phyloP scores from a whole-genome alignment of 37 sponge, comb jelly and placozoan genomes.

The Halisarca cf. caerulea region DNA sequence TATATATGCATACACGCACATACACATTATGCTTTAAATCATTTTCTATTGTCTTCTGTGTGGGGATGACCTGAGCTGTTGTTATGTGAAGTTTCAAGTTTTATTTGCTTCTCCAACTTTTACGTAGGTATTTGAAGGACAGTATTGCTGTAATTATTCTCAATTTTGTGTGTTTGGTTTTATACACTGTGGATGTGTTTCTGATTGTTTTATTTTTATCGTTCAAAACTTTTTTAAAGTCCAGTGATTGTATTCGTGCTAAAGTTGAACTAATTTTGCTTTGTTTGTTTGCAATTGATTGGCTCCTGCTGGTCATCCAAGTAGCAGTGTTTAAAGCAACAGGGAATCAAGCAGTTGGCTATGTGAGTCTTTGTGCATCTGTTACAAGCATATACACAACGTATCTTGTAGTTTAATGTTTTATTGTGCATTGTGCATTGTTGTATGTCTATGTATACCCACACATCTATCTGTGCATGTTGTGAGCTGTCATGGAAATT shows the following conservation, averaged over 20 bases:
- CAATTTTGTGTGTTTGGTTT: slow-evolving; percentile 33
- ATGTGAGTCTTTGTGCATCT: no score
- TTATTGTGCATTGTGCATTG: no score
- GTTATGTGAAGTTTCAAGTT: no score
- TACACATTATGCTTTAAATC: no score
- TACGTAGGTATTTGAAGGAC: neutral
- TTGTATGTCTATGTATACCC: no score
- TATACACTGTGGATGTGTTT: slow-evolving; percentile 42
- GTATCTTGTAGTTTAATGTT: no score
- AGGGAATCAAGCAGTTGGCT: neutral
- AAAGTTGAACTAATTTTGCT: slow-evolving; percentile 43
- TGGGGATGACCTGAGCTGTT: neutral
- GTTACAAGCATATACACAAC: no score
- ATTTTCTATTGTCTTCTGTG: no score
- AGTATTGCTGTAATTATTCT: slow-evolving; percentile 24
- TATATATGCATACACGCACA: no score
- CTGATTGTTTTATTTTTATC: slow-evolving; percentile 33
- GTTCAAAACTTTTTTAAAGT: slow-evolving; percentile 33
- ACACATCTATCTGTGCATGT: no score
- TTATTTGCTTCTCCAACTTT: neutral
- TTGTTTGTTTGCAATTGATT: slow-evolving; percentile 49
- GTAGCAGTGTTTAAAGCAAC: neutral
- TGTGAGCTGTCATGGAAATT: no score
- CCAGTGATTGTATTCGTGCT: slow-evolving; percentile 17
- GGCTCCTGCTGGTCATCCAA: slow-evolving; percentile 34